Evolutionary conservation across 2,113 vertebrate species (phyloP).

Genomic region (Motacilla tschutschensis): DNA sequence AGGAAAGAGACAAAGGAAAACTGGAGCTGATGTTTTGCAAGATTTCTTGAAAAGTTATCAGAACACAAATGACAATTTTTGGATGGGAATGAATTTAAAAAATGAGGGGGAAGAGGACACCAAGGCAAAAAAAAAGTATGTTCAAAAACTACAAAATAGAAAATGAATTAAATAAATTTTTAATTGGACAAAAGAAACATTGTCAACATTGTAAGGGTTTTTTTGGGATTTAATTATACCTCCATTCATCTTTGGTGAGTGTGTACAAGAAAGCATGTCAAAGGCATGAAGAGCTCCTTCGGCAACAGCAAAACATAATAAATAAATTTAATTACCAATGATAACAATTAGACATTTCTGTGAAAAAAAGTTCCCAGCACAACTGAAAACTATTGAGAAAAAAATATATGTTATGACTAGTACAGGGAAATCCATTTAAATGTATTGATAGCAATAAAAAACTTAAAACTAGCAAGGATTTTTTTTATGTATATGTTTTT

Average conservation of each 20-base stretch:
- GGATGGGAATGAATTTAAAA: not conserved
- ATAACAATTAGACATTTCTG: conserved; percentile 53
- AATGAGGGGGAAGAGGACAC: not conserved
- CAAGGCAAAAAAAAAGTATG: not conserved
- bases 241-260: not conserved
- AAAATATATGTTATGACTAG: conserved; percentile 24
- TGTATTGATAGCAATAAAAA: not conserved
- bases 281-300: conserved; percentile 12
- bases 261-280: not conserved
- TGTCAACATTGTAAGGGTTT: not conserved
- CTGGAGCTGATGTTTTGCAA: not conserved
- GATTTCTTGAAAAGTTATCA: not conserved
- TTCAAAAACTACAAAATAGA: not conserved
- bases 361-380: conserved; percentile 58
- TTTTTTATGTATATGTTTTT: not conserved
- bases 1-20: not conserved
- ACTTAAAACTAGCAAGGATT: not conserved
- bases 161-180: not conserved
- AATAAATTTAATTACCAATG: conserved; percentile 45
- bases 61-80: not conserved
- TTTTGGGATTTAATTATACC: not conserved
- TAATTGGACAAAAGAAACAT: not conserved
- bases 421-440: conserved; percentile 9
- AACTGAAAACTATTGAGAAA: conserved; percentile 27
- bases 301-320: conserved; percentile 27